phyloP scores from a whole-genome alignment of 2,113 vertebrate species.

The Pygoscelis adeliae region DNA sequence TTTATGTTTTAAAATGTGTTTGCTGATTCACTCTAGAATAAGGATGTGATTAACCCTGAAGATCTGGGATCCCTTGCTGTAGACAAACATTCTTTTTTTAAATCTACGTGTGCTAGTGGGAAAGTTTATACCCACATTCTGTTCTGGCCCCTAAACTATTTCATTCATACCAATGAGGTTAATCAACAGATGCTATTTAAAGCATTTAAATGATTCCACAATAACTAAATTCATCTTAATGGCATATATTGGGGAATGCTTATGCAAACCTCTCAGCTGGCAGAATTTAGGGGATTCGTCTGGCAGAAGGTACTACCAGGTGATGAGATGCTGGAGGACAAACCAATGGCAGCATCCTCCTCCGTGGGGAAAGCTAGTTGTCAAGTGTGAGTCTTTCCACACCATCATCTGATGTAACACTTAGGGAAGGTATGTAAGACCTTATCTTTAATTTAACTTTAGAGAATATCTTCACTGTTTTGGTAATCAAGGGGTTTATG shows the following conservation, averaged over 20 bases:
- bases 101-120: neutral
- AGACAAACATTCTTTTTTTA: neutral
- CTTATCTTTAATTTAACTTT: neutral
- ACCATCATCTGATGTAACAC: neutral
- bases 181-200: neutral
- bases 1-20: neutral
- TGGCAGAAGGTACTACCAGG: neutral
- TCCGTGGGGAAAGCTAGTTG: neutral
- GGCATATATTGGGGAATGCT: neutral
- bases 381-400: too few relatives aligned
- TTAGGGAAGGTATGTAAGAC: neutral
- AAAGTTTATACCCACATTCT: neutral
- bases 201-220: neutral
- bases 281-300: neutral
- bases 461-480: neutral
- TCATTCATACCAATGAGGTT: neutral
- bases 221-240: neutral
- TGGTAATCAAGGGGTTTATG: neutral
- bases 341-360: neutral
- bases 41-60: neutral
- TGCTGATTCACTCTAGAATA: neutral
- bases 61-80: neutral
- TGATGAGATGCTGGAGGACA: neutral
- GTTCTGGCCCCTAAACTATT: neutral
- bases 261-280: neutral